These are phyloP conservation scores for Clivina fossor DNA, from an alignment of 2,888 invertebrate genomes.

Conservation along the genomic window DNA sequence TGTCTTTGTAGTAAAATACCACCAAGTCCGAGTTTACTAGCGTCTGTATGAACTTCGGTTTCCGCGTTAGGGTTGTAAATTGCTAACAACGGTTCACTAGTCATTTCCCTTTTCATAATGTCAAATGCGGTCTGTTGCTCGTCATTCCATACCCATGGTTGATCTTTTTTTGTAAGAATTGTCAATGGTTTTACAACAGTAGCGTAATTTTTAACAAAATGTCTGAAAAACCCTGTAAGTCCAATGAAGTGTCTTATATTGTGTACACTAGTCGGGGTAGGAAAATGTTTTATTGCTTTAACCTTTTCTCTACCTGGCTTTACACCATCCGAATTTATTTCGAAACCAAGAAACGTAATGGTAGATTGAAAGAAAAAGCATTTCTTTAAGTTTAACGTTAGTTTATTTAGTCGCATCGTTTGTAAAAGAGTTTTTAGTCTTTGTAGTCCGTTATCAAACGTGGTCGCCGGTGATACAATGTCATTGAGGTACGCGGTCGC, in stretches of 20 bases:
- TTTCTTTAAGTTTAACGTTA: conserved; percentile 9
- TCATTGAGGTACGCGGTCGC: neutral
- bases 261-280: conserved; percentile 39
- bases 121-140: conserved; percentile 11
- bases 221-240: conserved; percentile 43
- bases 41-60: conserved; percentile 39
- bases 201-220: conserved; percentile 40
- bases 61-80: conserved; percentile 31
- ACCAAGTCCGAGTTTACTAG: conserved; percentile 35
- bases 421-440: neutral
- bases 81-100: conserved; percentile 25
- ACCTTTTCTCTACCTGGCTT: conserved; percentile 42
- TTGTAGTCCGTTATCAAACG: too few relatives aligned
- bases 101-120: neutral
- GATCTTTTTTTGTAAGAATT: conserved; percentile 32
- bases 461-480: neutral
- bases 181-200: conserved; percentile 33
- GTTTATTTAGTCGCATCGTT: neutral
- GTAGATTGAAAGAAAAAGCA: conserved; percentile 20
- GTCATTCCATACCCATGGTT: conserved; percentile 4
- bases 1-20: conserved; percentile 37
- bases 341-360: conserved; percentile 10
- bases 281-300: conserved; percentile 40
- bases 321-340: conserved; percentile 35
- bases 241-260: conserved; percentile 43